phyloP scores from a whole-genome alignment of 2,113 vertebrate species.

The Psittacula cyanocephala region DNA sequence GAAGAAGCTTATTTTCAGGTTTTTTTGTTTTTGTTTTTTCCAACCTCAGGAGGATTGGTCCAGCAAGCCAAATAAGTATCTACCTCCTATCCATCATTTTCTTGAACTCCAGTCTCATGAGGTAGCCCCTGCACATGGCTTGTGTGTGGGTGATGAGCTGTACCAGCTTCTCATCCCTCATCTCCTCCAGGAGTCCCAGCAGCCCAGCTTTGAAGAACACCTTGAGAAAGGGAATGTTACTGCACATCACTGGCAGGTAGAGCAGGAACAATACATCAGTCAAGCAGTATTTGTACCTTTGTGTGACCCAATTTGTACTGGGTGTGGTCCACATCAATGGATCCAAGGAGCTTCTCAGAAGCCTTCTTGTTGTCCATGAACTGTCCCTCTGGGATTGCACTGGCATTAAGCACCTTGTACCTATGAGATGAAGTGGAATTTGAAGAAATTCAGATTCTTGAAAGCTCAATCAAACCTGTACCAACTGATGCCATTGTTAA shows the following conservation, averaged over 20 bases:
- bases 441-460: background rate
- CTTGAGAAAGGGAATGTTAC: constrained; percentile 56
- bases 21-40: too few species aligned
- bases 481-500: background rate
- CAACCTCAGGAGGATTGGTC: background rate
- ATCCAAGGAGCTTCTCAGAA: constrained; percentile 86
- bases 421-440: constrained; percentile 39
- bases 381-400: constrained; percentile 87
- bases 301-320: constrained; percentile 90
- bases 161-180: constrained; percentile 92
- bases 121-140: constrained; percentile 80
- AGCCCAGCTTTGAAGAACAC: constrained; percentile 95
- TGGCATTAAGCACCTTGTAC: constrained; percentile 85
- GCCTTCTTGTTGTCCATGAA: constrained; percentile 91
- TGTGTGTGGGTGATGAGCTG: constrained; percentile 92
- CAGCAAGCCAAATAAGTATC: background rate
- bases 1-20: background rate
- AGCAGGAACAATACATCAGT: background rate
- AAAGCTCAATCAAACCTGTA: background rate
- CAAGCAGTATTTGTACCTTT: constrained; percentile 74
- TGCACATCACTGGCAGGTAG: background rate
- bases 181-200: constrained; percentile 88
- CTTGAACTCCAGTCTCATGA: constrained; percentile 85
- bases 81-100: constrained; percentile 87
- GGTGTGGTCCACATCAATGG: constrained; percentile 84